Evolutionary conservation across 2,888 invertebrate genomes (phyloP).

Genomic region (Calephelis perditalis): DNA sequence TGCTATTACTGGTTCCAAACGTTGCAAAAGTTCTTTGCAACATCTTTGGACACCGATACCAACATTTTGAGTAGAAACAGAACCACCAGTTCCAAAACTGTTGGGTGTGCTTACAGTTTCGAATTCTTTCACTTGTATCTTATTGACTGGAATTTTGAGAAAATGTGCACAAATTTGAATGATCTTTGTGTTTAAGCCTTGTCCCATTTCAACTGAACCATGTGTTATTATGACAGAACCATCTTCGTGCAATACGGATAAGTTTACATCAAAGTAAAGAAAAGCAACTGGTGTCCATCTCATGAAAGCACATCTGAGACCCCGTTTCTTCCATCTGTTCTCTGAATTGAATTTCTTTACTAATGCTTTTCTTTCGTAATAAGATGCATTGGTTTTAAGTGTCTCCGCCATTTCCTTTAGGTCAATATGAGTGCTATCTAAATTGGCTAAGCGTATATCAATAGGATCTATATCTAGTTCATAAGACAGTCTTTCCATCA

Average conservation of each 20-base stretch:
- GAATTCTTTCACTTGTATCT: constrained; percentile 81
- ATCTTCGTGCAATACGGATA: constrained; percentile 80
- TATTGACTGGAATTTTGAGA: constrained; percentile 79
- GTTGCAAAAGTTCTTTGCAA: constrained; percentile 58
- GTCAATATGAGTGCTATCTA: constrained; percentile 42
- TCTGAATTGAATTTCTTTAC: constrained; percentile 76
- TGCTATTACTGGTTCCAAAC: constrained; percentile 56
- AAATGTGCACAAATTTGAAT: constrained; percentile 81
- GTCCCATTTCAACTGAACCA: constrained; percentile 83
- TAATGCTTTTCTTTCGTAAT: constrained; percentile 58
- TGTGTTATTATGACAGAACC: constrained; percentile 81
- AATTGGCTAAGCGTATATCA: constrained; percentile 73
- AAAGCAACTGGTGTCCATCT: constrained; percentile 66
- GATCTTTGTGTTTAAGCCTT: constrained; percentile 84
- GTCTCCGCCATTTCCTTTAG: constrained; percentile 68
- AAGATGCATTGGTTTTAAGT: constrained; percentile 70
- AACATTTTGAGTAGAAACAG: constrained; percentile 81
- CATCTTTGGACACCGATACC: constrained; percentile 69
- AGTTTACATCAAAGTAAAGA: constrained; percentile 53
- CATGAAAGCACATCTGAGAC: constrained; percentile 79
- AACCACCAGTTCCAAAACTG: constrained; percentile 80
- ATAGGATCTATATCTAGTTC: constrained; percentile 72
- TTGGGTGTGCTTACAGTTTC: constrained; percentile 81
- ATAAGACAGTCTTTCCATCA: constrained; percentile 81
- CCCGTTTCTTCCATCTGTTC: constrained; percentile 86